phyloP scores from a whole-genome alignment of 2,797 vertebrate species.

The Rhinogobio ventralis region DNA sequence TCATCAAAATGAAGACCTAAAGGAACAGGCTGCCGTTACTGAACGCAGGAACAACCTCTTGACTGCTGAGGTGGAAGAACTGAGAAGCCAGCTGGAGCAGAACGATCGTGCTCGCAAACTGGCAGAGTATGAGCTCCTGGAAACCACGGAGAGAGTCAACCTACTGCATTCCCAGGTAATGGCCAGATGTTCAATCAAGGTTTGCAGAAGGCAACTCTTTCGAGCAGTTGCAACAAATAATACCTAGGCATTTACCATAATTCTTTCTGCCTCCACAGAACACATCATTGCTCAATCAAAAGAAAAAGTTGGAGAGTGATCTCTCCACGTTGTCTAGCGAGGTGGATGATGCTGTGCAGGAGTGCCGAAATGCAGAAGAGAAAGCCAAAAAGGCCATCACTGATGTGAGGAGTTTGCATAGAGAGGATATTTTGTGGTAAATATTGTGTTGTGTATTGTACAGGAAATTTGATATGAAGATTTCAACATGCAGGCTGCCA shows the following conservation, averaged over 20 bases:
- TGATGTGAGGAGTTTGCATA: slow-evolving; percentile 77
- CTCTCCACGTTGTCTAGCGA: slow-evolving; percentile 83
- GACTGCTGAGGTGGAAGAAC: slow-evolving; percentile 87
- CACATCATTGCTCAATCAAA: slow-evolving; percentile 89
- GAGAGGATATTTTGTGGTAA: background rate
- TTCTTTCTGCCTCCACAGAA: slow-evolving; percentile 76
- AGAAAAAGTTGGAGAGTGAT: slow-evolving; percentile 92
- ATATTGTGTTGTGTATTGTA: background rate
- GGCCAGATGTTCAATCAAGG: background rate
- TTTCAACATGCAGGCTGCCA: slow-evolving; percentile 44
- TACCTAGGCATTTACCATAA: slow-evolving; percentile 1
- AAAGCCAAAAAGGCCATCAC: slow-evolving; percentile 95
- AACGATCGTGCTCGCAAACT: slow-evolving; percentile 87
- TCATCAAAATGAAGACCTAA: slow-evolving; percentile 85
- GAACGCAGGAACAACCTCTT: slow-evolving; percentile 88
- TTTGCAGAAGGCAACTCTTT: background rate
- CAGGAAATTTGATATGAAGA: background rate
- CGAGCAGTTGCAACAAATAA: background rate
- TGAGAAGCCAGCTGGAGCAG: slow-evolving; percentile 86
- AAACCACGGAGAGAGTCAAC: slow-evolving; percentile 88
- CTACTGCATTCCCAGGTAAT: slow-evolving; percentile 89
- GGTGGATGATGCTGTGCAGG: slow-evolving; percentile 89
- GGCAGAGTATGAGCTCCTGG: slow-evolving; percentile 90
- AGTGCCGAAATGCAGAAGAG: slow-evolving; percentile 89
- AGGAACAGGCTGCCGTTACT: slow-evolving; percentile 85